Conservation (phyloP, 2,113 vertebrate genomes). For the Parotia lawesii region DNA sequence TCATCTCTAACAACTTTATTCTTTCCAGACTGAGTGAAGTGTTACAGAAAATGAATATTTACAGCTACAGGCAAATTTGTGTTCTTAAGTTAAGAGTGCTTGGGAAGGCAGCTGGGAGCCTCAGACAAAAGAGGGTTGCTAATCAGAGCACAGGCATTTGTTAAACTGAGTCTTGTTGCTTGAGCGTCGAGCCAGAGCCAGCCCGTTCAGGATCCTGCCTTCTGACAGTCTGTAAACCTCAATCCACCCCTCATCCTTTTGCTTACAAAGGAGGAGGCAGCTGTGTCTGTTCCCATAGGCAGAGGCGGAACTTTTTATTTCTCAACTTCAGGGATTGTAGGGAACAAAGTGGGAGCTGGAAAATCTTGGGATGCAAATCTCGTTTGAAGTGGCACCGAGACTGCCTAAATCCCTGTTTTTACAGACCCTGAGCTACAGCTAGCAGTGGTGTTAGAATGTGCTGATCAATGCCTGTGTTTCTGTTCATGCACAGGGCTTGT, state of each 20-base stretch:
- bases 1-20: background rate
- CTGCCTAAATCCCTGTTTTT: background rate
- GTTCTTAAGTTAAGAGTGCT: background rate
- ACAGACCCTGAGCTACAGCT: background rate
- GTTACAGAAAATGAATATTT: background rate
- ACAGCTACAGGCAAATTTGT: background rate
- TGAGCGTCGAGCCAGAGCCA: background rate
- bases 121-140: background rate
- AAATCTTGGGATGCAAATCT: background rate
- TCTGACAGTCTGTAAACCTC: background rate
- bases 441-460: background rate
- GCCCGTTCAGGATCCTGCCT: background rate
- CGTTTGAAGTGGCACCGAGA: background rate
- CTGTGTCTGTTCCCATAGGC: background rate
- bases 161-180: background rate
- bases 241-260: background rate
- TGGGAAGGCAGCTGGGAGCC: background rate
- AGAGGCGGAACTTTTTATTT: constrained; percentile 1
- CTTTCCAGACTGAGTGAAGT: background rate
- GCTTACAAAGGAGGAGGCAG: background rate
- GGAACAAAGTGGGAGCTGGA: background rate
- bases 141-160: background rate
- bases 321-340: background rate
- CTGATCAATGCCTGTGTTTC: background rate
- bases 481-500: background rate